These are phyloP conservation scores for Mixornis gularis DNA, from an alignment of 2,113 vertebrate genomes.

Conservation along the genomic window DNA sequence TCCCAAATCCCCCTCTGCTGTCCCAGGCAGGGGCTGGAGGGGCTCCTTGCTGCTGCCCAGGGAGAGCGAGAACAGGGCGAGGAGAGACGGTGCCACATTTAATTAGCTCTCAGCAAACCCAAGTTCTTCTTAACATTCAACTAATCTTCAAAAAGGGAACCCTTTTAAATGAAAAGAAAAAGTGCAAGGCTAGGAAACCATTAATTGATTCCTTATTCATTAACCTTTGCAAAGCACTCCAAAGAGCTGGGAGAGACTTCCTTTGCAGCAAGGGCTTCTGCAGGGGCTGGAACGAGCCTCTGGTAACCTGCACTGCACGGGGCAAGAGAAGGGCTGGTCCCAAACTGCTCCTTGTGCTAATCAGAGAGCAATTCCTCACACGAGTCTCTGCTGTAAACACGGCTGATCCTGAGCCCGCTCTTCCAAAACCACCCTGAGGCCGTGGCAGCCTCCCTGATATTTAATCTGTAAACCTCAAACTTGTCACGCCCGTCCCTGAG, in stretches of 20 bases:
- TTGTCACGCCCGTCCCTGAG: not conserved
- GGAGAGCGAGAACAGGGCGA: not conserved
- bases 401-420: accelerated
- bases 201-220: conserved; percentile 70
- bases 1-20: not conserved
- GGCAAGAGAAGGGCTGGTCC: not conserved
- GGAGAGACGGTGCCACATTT: not conserved
- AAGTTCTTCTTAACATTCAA: conserved; percentile 33
- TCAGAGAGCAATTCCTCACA: not conserved
- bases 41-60: not conserved
- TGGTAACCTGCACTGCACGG: not conserved
- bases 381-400: not conserved
- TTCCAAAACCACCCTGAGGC: not conserved
- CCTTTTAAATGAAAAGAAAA: conserved; percentile 42
- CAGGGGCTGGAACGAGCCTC: not conserved
- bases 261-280: not conserved
- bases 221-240: conserved; percentile 58
- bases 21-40: not conserved
- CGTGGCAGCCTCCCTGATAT: not conserved
- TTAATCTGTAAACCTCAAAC: not conserved
- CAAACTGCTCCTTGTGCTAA: not conserved
- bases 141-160: conserved; percentile 46
- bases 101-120: conserved; percentile 30
- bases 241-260: conserved; percentile 44
- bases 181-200: conserved; percentile 43